Percentiles rank a stretch among this genome's conserved stretches.
phyloP scores from a whole-genome alignment of 2,113 vertebrate species.

The Glaucidium brasilianum region DNA sequence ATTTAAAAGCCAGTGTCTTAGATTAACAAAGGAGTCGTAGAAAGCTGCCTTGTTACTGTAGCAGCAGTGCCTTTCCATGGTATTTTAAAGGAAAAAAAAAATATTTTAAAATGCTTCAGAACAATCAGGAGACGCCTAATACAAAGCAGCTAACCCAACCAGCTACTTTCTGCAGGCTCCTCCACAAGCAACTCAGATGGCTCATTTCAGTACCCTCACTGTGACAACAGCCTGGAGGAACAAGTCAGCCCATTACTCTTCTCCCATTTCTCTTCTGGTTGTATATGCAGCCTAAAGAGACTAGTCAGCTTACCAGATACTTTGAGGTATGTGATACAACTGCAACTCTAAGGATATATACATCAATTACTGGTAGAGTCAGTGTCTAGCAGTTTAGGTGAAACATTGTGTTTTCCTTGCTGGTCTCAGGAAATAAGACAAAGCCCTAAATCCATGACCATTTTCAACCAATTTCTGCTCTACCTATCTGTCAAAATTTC shows the following conservation, averaged over 20 bases:
- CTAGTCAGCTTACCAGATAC: background rate
- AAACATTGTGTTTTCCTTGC: background rate
- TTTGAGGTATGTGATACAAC: background rate
- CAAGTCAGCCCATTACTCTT: background rate
- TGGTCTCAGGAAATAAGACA: background rate
- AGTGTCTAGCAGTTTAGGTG: background rate
- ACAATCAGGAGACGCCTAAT: background rate
- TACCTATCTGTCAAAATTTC: background rate
- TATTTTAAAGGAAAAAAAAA: background rate
- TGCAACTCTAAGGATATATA: background rate
- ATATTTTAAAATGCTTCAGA: background rate
- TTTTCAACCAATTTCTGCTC: background rate
- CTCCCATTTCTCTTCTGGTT: background rate
- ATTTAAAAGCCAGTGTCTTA: background rate
- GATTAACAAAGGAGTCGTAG: background rate
- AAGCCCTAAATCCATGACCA: background rate
- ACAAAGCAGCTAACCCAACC: background rate
- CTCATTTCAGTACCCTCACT: background rate
- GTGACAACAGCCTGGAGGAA: background rate
- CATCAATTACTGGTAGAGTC: background rate
- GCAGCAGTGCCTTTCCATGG: background rate
- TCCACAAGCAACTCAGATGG: background rate
- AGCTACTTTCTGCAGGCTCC: background rate
- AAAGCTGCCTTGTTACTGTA: background rate
- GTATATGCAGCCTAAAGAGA: background rate